A percentile compares a stretch with the other conserved stretches of the same genome.
These are phyloP conservation scores for Cyaniris semiargus DNA, from an alignment of 2,888 invertebrate genomes.

Conservation along the genomic window DNA sequence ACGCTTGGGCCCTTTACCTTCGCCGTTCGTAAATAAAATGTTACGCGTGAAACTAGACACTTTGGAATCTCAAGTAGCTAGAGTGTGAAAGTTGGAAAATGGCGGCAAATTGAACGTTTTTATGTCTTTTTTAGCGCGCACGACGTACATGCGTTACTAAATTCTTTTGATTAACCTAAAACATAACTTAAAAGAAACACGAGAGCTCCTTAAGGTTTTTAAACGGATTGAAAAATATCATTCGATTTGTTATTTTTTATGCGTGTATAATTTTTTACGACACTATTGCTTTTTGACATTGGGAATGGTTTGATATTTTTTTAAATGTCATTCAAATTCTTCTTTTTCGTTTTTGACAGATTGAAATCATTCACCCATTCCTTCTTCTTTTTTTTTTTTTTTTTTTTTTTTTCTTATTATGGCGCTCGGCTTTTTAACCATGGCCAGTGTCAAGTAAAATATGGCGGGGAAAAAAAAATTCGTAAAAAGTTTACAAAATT, in stretches of 20 bases:
- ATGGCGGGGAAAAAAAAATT: no score
- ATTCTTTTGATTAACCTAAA: not conserved
- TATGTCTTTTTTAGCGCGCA: not conserved
- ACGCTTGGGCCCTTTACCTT: not conserved
- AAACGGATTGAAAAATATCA: no score
- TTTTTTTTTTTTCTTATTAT: slow-evolving; percentile 90
- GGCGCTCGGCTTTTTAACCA: no score
- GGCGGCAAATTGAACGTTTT: not conserved
- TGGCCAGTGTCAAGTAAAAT: no score
- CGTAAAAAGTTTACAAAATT: no score
- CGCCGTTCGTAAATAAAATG: not conserved
- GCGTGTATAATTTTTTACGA: no score
- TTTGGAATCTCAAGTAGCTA: not conserved
- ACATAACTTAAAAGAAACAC: not conserved
- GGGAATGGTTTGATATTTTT: no score
- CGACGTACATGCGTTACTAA: not conserved
- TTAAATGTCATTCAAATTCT: no score
- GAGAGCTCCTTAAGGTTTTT: no score
- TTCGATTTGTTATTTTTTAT: no score
- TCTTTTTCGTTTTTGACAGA: no score
- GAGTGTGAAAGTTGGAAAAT: slow-evolving; percentile 12
- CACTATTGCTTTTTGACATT: no score
- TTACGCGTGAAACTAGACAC: not conserved
- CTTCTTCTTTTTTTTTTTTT: not conserved
- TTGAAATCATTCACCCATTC: not conserved